Conservation (phyloP, 2,797 vertebrate genomes). For the Craterocephalus amniculus region DNA sequence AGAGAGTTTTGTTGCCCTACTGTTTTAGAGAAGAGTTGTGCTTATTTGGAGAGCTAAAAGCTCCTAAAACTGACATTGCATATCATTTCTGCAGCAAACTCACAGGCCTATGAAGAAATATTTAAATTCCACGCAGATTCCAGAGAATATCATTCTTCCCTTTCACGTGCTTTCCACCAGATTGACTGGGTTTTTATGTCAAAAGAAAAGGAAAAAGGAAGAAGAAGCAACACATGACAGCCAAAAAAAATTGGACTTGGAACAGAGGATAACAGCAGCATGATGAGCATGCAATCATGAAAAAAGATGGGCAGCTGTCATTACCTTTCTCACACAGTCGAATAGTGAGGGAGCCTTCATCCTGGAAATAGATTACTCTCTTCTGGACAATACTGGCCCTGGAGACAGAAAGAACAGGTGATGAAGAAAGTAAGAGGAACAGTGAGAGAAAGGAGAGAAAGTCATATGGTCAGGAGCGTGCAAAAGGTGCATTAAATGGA, state of each 20-base stretch:
- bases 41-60: slow-evolving; percentile 7
- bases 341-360: slow-evolving; percentile 94
- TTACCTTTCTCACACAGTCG: slow-evolving; percentile 97
- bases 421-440: not conserved
- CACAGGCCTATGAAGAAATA: slow-evolving; percentile 21
- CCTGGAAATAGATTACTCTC: slow-evolving; percentile 96
- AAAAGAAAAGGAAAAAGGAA: not conserved
- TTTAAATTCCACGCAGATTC: slow-evolving; percentile 35
- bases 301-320: slow-evolving; percentile 53
- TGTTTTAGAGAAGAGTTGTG: slow-evolving; percentile 11
- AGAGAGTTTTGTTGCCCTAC: slow-evolving; percentile 5
- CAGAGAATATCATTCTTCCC: slow-evolving; percentile 7
- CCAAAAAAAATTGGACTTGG: slow-evolving; percentile 2
- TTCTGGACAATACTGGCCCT: slow-evolving; percentile 98
- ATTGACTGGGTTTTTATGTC: slow-evolving; percentile 3
- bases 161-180: slow-evolving; percentile 2
- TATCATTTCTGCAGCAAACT: slow-evolving; percentile 27
- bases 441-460: slow-evolving; percentile 1
- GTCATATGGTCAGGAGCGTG: slow-evolving; percentile 6
- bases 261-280: slow-evolving; percentile 33
- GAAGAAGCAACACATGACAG: slow-evolving; percentile 6
- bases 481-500: slow-evolving; percentile 44
- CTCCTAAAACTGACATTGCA: slow-evolving; percentile 5
- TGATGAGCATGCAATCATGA: slow-evolving; percentile 29
- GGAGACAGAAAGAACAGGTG: slow-evolving; percentile 31